These are phyloP conservation scores for Erpobdella octoculata DNA, from an alignment of 2,888 invertebrate species.

Conservation along the genomic window DNA sequence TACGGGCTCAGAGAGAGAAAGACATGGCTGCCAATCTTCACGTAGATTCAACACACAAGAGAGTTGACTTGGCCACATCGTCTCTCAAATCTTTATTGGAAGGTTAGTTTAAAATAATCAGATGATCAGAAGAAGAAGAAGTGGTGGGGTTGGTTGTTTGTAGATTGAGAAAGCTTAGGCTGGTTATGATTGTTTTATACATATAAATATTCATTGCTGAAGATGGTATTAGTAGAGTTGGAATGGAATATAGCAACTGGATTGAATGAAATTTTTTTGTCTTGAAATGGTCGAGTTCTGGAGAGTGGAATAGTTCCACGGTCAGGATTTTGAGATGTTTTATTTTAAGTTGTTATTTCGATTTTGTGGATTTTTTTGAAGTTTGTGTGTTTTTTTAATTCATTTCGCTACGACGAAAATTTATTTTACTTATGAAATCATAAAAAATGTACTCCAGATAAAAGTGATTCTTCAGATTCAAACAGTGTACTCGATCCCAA, in stretches of 20 bases:
- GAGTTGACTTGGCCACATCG: slow-evolving; percentile 41
- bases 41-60: slow-evolving; percentile 20
- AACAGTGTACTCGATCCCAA: neutral
- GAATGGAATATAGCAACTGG: no score
- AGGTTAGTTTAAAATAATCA: slow-evolving; percentile 43
- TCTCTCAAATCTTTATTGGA: slow-evolving; percentile 48
- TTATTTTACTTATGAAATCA: no score
- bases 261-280: neutral
- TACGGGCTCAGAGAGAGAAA: slow-evolving; percentile 33
- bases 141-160: no score
- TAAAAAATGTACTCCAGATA: neutral
- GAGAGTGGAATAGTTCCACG: neutral
- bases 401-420: no score
- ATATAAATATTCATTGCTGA: no score
- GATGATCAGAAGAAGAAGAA: slow-evolving; percentile 29
- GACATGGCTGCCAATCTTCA: slow-evolving; percentile 25
- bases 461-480: neutral
- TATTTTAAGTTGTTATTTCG: no score
- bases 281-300: neutral
- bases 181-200: no score
- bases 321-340: no score
- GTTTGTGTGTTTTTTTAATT: no score
- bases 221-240: no score
- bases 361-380: no score
- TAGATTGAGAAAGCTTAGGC: no score